These are phyloP conservation scores for Ylistrum balloti DNA, from an alignment of 1,140 invertebrate species.

Conservation along the genomic window DNA sequence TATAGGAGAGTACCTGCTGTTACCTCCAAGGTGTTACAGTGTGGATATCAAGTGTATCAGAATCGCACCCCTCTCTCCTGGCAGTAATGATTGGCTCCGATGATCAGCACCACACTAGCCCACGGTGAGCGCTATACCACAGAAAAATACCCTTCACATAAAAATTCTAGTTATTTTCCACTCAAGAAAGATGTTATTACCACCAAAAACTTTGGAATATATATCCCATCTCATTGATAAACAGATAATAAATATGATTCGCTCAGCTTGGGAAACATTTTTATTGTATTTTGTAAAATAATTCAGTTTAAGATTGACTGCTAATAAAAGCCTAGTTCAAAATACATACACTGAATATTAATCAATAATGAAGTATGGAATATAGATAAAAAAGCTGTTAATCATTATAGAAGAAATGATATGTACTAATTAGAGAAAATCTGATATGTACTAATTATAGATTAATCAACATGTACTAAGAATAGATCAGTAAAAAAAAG, in stretches of 20 bases:
- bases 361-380: too few species aligned
- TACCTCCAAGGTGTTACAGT: not conserved
- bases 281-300: not conserved
- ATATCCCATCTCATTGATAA: not conserved
- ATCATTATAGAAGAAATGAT: too few species aligned
- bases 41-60: conserved; percentile 27
- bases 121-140: not conserved
- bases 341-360: too few species aligned
- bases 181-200: too few species aligned
- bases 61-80: not conserved
- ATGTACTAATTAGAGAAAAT: too few species aligned
- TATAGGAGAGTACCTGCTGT: not conserved
- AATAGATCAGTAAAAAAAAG: too few species aligned
- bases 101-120: not conserved
- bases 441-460: too few species aligned
- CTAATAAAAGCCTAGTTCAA: too few species aligned
- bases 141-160: not conserved
- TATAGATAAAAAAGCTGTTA: too few species aligned
- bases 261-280: not conserved
- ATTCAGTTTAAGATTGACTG: too few species aligned
- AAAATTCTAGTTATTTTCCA: not conserved
- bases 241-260: not conserved
- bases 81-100: not conserved
- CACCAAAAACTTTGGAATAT: not conserved
- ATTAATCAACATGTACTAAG: too few species aligned